Percentiles rank a stretch among this genome's conserved stretches.
Conservation (phyloP, 2,888 invertebrate genomes). For the Agrochola circellaris region DNA sequence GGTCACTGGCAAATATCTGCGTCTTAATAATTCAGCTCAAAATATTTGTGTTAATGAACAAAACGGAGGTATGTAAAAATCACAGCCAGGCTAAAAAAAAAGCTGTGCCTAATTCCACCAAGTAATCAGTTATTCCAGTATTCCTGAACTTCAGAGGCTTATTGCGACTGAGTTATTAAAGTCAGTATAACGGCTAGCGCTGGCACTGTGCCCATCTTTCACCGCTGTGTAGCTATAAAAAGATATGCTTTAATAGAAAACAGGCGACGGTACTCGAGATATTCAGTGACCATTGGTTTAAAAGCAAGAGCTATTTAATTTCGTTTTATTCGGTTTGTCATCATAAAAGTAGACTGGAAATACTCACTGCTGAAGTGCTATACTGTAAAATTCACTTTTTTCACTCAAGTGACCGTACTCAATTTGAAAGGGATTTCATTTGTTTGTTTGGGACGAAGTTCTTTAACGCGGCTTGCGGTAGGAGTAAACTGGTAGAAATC, state of each 20-base stretch:
- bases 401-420: not conserved
- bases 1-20: too few species aligned
- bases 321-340: slow-evolving; percentile 4
- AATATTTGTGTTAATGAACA: not conserved
- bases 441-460: too few species aligned
- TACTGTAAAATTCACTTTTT: not conserved
- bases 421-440: not conserved
- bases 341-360: slow-evolving; percentile 1
- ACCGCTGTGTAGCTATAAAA: slow-evolving; percentile 46
- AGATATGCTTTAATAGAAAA: slow-evolving; percentile 51
- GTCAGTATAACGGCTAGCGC: slow-evolving; percentile 45
- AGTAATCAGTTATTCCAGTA: slow-evolving; percentile 56
- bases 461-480: too few species aligned
- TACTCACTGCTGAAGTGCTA: slow-evolving; percentile 2
- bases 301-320: slow-evolving; percentile 34
- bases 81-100: slow-evolving; percentile 11
- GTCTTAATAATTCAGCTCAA: not conserved
- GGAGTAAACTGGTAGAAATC: too few species aligned
- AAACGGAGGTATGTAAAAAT: not conserved
- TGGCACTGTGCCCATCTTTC: slow-evolving; percentile 61
- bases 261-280: slow-evolving; percentile 38
- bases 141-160: slow-evolving; percentile 47
- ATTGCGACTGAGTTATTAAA: slow-evolving; percentile 61
- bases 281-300: slow-evolving; percentile 36
- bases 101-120: slow-evolving; percentile 34